Base-by-base conservation (phyloP, 2,113 vertebrate species). In the Podarcis raffonei region DNA sequence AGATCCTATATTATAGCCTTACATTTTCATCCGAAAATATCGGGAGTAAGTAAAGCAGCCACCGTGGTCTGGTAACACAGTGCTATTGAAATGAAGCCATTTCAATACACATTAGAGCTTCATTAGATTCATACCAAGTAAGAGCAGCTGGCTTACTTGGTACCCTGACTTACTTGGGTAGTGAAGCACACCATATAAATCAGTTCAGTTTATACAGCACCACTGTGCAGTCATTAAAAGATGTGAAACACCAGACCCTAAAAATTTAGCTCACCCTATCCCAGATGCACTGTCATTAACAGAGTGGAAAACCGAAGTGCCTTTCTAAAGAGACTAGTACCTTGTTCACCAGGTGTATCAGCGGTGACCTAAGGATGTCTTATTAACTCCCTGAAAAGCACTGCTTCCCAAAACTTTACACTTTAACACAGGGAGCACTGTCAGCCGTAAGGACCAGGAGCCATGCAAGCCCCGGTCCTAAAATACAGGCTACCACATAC, bases 41-140 rank as follows among this genome's bases (percentile, higher is more conserved):
- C 3, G 9, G 18, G 25, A n/a, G 82, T 8, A 84, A 32, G 59
- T 20, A 13, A 57, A n/a, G 18, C n/a, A 84, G 42, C 30, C 37
- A 84, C 37, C 3, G 53, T 30, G 18, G 27, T 53, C 39, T 65
- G 23, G 42, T 53, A 84, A 72, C 27, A 71, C 68, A 57, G 39
- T 84, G 87, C 23, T 6, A 16, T 30, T 62, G 89, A 35, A 86
- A 87, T 62, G 5, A 53, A 95, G 57, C 81, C 39, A 84, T 68
- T 15, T 83, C 13, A 91, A 91, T 84, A 30, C 23, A 68, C 23
- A 68, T 35, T 4, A 72, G 20, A 62, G 57, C n/a, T 81, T 65
- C 12, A 39, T 27, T 20, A 18, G 81, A 69, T 20, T 66, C 32
- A 81, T 16, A 20, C 18, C 23, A 25, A 65, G n/a, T 35, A 53